Evolutionary conservation across 2,113 vertebrate species (phyloP).

Genomic region (Tinamus guttatus): DNA sequence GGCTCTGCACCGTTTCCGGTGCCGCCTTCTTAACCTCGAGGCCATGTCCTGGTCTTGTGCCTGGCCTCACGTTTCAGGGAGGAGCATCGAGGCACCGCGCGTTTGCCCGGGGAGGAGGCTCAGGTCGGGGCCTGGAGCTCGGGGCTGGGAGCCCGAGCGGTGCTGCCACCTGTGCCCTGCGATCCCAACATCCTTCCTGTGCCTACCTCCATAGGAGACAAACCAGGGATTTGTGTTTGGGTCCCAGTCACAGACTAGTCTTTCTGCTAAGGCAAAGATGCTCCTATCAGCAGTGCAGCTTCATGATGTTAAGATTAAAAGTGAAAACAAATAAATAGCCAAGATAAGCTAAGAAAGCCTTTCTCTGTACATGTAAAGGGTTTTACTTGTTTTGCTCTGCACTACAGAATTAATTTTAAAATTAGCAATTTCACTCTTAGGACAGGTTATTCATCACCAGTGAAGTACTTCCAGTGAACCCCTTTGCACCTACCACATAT

Average conservation of each 20-base stretch:
- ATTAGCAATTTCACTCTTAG: rapidly evolving
- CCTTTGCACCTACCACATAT: background rate
- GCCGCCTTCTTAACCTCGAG: too few relatives aligned
- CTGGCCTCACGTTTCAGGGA: too few relatives aligned
- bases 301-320: background rate
- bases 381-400: rapidly evolving
- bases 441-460: background rate
- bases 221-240: rapidly evolving
- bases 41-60: too few relatives aligned
- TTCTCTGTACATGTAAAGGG: rapidly evolving
- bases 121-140: too few relatives aligned
- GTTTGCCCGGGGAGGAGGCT: too few relatives aligned
- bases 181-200: too few relatives aligned
- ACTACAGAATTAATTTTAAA: background rate
- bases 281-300: background rate
- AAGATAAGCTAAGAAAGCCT: rapidly evolving
- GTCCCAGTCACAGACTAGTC: background rate
- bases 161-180: too few relatives aligned
- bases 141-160: too few relatives aligned
- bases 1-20: too few relatives aligned
- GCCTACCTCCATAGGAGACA: rapidly evolving
- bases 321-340: rapidly evolving
- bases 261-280: rapidly evolving
- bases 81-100: too few relatives aligned
- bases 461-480: background rate